These are phyloP conservation scores for Falcunculus frontatus DNA, from an alignment of 2,113 vertebrate species.

Conservation along the genomic window DNA sequence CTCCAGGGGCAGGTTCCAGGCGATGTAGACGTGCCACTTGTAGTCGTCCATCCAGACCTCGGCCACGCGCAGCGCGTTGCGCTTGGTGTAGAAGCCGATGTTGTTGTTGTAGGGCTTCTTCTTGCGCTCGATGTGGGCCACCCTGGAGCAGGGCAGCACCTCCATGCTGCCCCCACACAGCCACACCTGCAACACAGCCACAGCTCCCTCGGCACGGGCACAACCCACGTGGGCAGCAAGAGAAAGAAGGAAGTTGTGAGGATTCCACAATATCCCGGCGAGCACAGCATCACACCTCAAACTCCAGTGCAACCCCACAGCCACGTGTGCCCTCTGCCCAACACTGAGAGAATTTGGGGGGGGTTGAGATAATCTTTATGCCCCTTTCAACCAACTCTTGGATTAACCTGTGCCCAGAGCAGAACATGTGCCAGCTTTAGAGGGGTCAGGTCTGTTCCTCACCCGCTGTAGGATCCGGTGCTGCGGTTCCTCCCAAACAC, in stretches of 20 bases:
- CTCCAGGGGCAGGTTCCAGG: slow-evolving; percentile 96
- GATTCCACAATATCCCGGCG: rapidly evolving
- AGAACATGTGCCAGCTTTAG: no score
- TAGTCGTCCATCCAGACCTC: slow-evolving; percentile 99
- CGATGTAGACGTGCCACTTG: slow-evolving; percentile 94
- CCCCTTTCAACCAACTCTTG: not conserved
- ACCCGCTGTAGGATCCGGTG: rapidly evolving
- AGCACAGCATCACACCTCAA: not conserved
- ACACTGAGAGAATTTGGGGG: not conserved
- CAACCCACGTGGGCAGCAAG: rapidly evolving
- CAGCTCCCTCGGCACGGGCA: not conserved
- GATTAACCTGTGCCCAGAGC: not conserved
- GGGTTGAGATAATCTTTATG: no score
- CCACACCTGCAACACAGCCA: slow-evolving; percentile 81
- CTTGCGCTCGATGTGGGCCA: slow-evolving; percentile 92
- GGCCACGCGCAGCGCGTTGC: slow-evolving; percentile 91
- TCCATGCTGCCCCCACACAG: slow-evolving; percentile 98
- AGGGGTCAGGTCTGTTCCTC: not conserved
- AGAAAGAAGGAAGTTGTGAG: not conserved
- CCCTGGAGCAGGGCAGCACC: slow-evolving; percentile 93
- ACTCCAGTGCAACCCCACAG: rapidly evolving
- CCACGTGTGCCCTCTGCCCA: not conserved
- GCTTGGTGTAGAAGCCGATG: slow-evolving; percentile 92
- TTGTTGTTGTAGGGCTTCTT: slow-evolving; percentile 97
- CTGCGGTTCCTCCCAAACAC: not conserved